Evolutionary conservation across 1,140 invertebrate species (phyloP).

Genomic region (Pseudomyrmex dendroicus): DNA sequence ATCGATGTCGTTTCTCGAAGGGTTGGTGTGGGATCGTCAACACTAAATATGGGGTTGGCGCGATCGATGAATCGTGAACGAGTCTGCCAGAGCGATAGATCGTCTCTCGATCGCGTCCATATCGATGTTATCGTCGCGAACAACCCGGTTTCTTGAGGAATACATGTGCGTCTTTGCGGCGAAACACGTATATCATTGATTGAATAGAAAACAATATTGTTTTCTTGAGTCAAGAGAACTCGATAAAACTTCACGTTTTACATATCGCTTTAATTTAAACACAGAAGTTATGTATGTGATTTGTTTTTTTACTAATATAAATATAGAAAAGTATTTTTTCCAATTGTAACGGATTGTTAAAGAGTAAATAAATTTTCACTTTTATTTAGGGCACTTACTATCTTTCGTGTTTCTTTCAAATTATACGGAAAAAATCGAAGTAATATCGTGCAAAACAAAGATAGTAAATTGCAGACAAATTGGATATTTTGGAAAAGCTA

Average conservation of each 20-base stretch:
- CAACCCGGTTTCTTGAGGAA: not conserved
- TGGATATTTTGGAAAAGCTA: too few species aligned
- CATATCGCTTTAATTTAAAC: slow-evolving; percentile 20
- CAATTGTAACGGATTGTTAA: not conserved
- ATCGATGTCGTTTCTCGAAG: slow-evolving; percentile 11
- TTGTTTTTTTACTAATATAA: not conserved
- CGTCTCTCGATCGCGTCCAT: slow-evolving; percentile 47
- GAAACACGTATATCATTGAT: slow-evolving; percentile 17
- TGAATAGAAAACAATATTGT: slow-evolving; percentile 21
- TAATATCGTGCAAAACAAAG: not conserved
- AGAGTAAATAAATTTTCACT: not conserved
- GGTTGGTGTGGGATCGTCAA: slow-evolving; percentile 32
- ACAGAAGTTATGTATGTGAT: not conserved
- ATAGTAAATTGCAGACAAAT: too few species aligned
- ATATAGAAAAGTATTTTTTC: not conserved
- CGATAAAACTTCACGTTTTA: not conserved
- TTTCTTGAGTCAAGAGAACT: not conserved
- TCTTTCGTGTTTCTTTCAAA: not conserved
- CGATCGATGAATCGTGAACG: slow-evolving; percentile 29
- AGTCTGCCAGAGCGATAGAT: slow-evolving; percentile 19
- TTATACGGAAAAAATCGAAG: not conserved
- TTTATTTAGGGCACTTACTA: not conserved
- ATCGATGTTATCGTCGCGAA: slow-evolving; percentile 44
- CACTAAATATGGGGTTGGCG: not conserved
- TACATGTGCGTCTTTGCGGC: slow-evolving; percentile 13